Evolutionary conservation across 2,888 invertebrate species (phyloP).

Genomic region (Parthenolecanium corni): DNA sequence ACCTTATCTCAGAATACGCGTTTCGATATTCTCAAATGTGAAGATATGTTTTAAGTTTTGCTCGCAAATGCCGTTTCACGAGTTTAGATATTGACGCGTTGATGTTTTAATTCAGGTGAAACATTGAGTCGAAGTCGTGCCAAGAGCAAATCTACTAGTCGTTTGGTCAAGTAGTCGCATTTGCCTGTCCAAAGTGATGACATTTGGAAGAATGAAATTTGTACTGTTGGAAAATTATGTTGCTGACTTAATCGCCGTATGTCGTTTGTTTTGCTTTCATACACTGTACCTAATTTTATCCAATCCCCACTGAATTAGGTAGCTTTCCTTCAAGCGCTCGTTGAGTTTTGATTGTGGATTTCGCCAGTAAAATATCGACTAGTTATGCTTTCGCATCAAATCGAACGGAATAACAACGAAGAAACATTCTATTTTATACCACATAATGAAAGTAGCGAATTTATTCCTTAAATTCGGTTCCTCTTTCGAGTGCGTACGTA

Average conservation of each 20-base stretch:
- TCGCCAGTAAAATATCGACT: no score
- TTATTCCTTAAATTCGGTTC: background rate
- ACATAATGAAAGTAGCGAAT: background rate
- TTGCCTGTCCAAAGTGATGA: background rate
- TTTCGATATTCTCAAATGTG: no score
- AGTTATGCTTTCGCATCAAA: background rate
- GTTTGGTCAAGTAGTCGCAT: constrained; percentile 15
- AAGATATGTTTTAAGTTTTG: no score
- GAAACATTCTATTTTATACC: background rate
- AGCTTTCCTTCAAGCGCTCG: background rate
- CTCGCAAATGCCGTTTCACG: no score
- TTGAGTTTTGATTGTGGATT: no score
- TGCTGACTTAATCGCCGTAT: background rate
- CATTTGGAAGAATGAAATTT: background rate
- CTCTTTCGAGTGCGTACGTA: no score
- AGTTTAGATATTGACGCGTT: no score
- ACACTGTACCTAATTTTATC: background rate
- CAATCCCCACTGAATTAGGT: background rate
- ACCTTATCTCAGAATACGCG: no score
- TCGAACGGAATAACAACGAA: background rate
- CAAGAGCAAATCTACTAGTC: constrained; percentile 28
- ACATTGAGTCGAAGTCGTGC: constrained; percentile 42
- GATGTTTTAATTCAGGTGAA: constrained; percentile 44
- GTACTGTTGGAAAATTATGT: background rate
- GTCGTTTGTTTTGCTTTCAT: background rate